A percentile compares a stretch with the other conserved stretches of the same genome.
These are phyloP conservation scores for Corapipo altera DNA, from an alignment of 2,113 vertebrate genomes.

Conservation along the genomic window DNA sequence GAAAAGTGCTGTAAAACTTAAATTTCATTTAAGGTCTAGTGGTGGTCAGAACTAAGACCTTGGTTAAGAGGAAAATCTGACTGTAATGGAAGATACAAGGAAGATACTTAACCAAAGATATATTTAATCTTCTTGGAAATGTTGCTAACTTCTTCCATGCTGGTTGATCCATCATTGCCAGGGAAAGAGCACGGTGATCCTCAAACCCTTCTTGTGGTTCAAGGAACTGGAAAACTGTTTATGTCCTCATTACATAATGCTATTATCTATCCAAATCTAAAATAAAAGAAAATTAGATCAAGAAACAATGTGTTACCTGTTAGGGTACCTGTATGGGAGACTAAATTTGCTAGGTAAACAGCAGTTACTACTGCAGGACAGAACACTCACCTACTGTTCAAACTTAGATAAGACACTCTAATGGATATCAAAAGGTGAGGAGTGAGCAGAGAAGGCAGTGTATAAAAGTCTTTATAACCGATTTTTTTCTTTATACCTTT, in stretches of 20 bases:
- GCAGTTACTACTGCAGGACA: background rate
- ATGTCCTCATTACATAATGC: background rate
- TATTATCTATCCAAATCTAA: background rate
- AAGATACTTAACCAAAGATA: background rate
- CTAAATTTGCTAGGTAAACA: background rate
- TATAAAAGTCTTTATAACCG: background rate
- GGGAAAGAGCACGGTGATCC: background rate
- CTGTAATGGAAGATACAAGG: background rate
- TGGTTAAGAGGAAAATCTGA: background rate
- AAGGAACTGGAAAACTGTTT: background rate
- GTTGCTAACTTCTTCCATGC: background rate
- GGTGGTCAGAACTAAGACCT: background rate
- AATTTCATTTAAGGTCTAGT: background rate
- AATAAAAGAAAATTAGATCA: background rate
- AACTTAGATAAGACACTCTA: background rate
- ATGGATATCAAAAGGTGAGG: background rate
- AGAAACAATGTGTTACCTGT: background rate
- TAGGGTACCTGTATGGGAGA: background rate
- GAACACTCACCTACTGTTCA: background rate
- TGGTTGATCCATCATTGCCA: background rate
- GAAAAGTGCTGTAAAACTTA: background rate
- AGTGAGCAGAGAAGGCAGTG: background rate
- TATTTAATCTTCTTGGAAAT: background rate
- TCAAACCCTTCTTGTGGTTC: background rate
- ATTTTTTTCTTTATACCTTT: background rate